These are phyloP conservation scores for Oopsacas minuta DNA, from an alignment of 37 sponge, comb jelly and placozoan genomes.

Conservation along the genomic window DNA sequence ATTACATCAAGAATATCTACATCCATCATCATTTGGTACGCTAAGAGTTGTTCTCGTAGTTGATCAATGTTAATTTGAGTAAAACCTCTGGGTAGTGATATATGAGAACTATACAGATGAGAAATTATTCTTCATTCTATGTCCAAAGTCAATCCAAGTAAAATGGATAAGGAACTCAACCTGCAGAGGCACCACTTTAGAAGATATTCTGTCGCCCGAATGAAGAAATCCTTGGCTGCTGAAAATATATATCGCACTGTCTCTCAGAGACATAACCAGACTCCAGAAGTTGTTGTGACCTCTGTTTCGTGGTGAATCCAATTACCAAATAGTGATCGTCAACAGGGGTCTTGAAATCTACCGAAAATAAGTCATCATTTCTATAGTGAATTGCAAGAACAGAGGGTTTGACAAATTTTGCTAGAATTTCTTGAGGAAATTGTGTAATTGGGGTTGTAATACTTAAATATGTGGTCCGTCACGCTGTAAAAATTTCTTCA, in stretches of 20 bases:
- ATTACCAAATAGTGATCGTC: neutral
- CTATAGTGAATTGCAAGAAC: neutral
- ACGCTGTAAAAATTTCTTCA: neutral
- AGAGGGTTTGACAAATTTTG: neutral
- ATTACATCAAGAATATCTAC: neutral
- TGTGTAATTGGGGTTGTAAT: neutral
- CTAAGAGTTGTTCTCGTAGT: neutral
- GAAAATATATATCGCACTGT: neutral
- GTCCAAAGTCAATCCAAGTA: neutral
- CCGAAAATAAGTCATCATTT: neutral
- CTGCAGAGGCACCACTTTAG: neutral
- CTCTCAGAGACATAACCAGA: neutral
- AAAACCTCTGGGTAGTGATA: neutral
- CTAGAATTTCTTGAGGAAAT: neutral
- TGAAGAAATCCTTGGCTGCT: neutral
- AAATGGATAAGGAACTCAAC: neutral
- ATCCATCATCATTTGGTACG: neutral
- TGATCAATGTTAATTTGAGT: neutral
- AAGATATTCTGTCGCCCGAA: neutral
- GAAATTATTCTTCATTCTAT: neutral
- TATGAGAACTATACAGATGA: neutral
- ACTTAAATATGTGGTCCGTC: conserved; percentile 32
- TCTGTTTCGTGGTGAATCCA: neutral
- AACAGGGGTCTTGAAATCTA: neutral
- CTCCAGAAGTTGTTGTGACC: neutral